A percentile compares a stretch with the other conserved stretches of the same genome.
phyloP scores from a whole-genome alignment of 2,113 vertebrate genomes.

The Struthidea cinerea region DNA sequence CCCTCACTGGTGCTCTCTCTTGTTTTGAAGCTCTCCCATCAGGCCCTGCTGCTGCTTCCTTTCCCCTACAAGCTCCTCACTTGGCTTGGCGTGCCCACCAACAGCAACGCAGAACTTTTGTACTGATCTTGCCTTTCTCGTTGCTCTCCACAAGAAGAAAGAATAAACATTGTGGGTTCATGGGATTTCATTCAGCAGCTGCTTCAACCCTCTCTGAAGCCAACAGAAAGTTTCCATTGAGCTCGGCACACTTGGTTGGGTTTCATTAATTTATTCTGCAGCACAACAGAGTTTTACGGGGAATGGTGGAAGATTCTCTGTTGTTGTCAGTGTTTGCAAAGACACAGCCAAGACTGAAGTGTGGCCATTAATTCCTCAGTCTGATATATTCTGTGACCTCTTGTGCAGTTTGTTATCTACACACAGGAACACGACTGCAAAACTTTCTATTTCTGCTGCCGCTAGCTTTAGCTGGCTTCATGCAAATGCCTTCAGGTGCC shows the following conservation, averaged over 20 bases:
- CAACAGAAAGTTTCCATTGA: not conserved
- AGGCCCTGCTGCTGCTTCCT: not conserved
- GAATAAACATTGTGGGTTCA: not conserved
- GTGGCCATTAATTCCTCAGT: not conserved
- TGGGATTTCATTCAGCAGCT: not conserved
- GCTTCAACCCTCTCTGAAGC: not conserved
- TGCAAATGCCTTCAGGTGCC: not conserved
- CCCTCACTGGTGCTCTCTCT: not conserved
- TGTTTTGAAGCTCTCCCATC: not conserved
- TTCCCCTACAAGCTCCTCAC: not conserved
- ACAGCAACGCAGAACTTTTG: not conserved
- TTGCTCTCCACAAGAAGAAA: not conserved
- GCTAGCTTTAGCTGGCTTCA: not conserved
- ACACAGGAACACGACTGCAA: not conserved
- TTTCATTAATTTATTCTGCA: slow-evolving; percentile 35
- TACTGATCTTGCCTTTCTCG: not conserved
- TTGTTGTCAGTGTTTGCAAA: not conserved
- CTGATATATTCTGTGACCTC: not conserved
- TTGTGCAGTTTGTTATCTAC: not conserved
- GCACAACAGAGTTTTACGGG: not conserved
- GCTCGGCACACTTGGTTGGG: not conserved
- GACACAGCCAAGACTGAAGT: not conserved
- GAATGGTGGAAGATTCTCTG: not conserved
- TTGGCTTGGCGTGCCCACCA: not conserved
- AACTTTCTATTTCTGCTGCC: not conserved